Evolutionary conservation across 2,888 invertebrate species (phyloP), one percentile per base, ranked within the genome.

Genomic region (Ennomos erosarius): DNA sequence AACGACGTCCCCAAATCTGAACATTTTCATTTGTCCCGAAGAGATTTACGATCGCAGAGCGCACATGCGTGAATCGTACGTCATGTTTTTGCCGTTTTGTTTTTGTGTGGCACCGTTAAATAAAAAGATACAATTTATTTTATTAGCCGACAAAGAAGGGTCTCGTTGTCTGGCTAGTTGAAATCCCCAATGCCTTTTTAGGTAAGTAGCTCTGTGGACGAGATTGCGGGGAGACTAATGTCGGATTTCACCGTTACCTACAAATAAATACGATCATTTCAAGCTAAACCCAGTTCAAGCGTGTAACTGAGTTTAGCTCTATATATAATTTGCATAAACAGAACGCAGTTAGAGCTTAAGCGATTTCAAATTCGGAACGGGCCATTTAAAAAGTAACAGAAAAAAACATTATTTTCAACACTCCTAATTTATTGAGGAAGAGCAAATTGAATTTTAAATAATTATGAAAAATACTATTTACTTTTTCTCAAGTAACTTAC

Each of bases 81-180:
- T 60, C 55, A 60, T 60, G 59, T 60, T 55, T 60, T 60, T 55
- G 55, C 43, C 47, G 55, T 55, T 55, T 60, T 60, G 59, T 60
- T 55, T 60, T 60, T 60, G 59, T 49, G 26, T 38, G 45, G 43
- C 43, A 47, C 47, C 59, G 51, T 60, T 55, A 60, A 55, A 55
- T 55, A 55, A 55, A 60, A 55, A 60, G 55, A 55, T 34, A 60
- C 55, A 38, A 55, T 60, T 55, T 50, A 51, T 55, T 60, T 60
- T 55, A 60, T 55, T 55, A 43, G 47, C 59, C 46, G 46, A 60
- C 59, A 55, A 60, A 59, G 43, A 36, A 59, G 47, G 59, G 55
- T 52, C 55, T 42, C 46, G 50, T 49, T 60, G 47, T 53, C 38
- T 45, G 11, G 36, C 8, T 37, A 35, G 42, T 54, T 46, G 40